Base-by-base conservation (phyloP, 2,888 invertebrate species). In the Eurytoma adleriae region DNA sequence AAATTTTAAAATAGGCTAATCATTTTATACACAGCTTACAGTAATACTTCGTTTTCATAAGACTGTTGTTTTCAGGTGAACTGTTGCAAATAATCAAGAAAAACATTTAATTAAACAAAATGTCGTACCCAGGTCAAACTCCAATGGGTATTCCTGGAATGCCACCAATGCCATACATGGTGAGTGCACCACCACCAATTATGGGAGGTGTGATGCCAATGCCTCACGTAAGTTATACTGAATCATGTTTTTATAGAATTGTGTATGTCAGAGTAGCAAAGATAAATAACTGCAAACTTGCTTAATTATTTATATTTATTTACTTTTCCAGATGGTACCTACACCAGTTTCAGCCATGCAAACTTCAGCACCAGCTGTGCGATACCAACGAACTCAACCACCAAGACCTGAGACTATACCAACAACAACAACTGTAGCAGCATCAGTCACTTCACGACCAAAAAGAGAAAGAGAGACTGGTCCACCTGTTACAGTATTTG, bases 401-500 rank as follows among this genome's bases (percentile, higher is more conserved):
- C 50, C 71, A 50, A 74, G 70, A n/a, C 68, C 73, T 57, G 16
- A 14, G 3, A 82, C 82, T 52, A 64, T 67, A 67, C 81, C 82
- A 56, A 40, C 40, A 40, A 40, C 40, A 40, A 40, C 40, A 40
- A 0, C 40, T 10, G 7, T 10, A 40, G 40, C 30, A 30, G 7
- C 4, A 10, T 40, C 10, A 7, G 7, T 10, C 40, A 10, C 40
- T 10, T 40, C 40, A 40, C 30, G 76, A 18, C 87, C 89, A 48
- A 88, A 89, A 52, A 87, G 90, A 1, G 90, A 90, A 80, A 84
- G 90, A 79, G 90, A 91, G 83, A 85, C 89, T 2, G 97, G 97
- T 0, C 98, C 98, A 0, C 95, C 97, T 0, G 98, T 99, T 54
- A 99, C 99, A 0, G 98, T 99, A 2, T 99, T 99, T 92, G 97